Base-by-base conservation (phyloP, 1,140 invertebrate genomes). In the Meloidogyne hapla region DNA sequence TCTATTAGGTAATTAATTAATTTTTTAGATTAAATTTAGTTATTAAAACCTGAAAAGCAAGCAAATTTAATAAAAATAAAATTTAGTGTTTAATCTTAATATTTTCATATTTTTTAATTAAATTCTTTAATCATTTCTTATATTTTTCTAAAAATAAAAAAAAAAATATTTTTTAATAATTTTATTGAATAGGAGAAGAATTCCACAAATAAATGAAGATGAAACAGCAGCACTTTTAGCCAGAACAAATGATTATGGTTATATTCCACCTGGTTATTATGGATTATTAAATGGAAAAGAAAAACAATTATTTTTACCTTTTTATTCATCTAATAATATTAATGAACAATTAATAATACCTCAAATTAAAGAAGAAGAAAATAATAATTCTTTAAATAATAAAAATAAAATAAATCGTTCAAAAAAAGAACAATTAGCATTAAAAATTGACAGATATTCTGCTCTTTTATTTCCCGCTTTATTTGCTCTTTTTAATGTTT, bases 401-500 rank as follows among this genome's bases (percentile, higher is more conserved):
- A 48, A 48, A 18, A 48, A 48, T 18, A 18, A 18, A 48, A 18
- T 18, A 48, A 48, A 33, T 61, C 21, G 6, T 64, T 61, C 70
- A 21, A 26, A 33, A 25, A 61, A 62, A n/a, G 81, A 83, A 69
- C 69, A 83, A 0, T 76, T 88, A 26, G 85, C 85, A 18, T 69
- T 83, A 28, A 69, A 77, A 65, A 88, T 88, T 26, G 88, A 88
- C 77, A 80, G 81, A 48, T 81, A 88, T 42, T 89, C 88, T 0
- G 80, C 86, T 9, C 79, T 87, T 45, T 62, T 88, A 15, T 89
- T 88, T 76, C 88, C 88, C 6, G 80, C 82, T 28, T 83, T 86
- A 25, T 89, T 88, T 77, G 80, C 84, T 23, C 40, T 89, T 13
- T 88, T 88, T 75, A 88, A 88, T 70, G 80, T 85, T 33, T 79